Conservation (phyloP, 2,113 vertebrate species). For the Bubo bubo region DNA sequence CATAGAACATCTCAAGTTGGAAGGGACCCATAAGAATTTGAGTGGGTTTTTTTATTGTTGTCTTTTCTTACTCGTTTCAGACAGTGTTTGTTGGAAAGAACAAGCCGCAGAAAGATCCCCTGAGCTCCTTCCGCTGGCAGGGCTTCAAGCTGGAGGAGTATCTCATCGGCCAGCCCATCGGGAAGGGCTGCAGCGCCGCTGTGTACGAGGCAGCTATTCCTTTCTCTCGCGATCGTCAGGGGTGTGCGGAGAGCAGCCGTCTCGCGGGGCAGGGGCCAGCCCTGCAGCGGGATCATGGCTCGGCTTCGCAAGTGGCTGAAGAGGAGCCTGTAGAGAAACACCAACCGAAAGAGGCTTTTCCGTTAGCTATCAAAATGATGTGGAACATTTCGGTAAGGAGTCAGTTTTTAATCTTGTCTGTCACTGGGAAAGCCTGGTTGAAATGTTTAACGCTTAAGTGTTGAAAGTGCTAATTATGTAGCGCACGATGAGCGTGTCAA, state of each 20-base stretch:
- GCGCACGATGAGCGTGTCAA: background rate
- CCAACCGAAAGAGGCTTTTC: background rate
- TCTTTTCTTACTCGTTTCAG: conserved; percentile 57
- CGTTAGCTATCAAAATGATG: conserved; percentile 82
- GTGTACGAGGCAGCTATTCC: conserved; percentile 86
- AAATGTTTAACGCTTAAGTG: background rate
- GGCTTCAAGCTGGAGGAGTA: conserved; percentile 92
- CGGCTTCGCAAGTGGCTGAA: background rate
- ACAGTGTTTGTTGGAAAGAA: conserved; percentile 81
- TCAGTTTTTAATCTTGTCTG: rapidly evolving
- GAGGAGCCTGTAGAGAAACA: background rate
- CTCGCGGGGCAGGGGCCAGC: background rate
- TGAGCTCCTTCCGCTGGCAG: conserved; percentile 69
- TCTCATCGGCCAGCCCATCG: conserved; percentile 84
- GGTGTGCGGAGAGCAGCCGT: rapidly evolving
- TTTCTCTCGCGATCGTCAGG: background rate
- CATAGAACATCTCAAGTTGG: too few species aligned
- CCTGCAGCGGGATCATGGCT: background rate
- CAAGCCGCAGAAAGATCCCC: conserved; percentile 73
- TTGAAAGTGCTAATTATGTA: background rate
- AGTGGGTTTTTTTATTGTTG: rapidly evolving
- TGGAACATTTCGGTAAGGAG: conserved; percentile 80
- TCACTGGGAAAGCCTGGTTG: background rate
- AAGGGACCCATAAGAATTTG: too few species aligned
- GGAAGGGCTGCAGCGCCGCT: conserved; percentile 88